Base-by-base conservation (phyloP, 2,888 invertebrate species). In the Meandrusa payeni region DNA sequence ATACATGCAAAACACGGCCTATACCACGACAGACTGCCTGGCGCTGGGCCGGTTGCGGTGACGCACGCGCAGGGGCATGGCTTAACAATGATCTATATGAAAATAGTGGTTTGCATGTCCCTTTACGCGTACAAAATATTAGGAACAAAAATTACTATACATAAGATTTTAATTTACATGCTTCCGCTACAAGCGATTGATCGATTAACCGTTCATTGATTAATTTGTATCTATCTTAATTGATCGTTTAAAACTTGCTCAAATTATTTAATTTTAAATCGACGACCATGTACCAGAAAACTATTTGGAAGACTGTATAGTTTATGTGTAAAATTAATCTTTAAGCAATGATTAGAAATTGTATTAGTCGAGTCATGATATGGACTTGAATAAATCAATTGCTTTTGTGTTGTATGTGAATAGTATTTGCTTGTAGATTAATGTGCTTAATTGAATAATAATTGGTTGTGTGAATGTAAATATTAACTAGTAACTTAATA, bases 401-500 rank as follows among this genome's bases (percentile, higher is more conserved):
- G 19, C 10, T 4, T 44, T 38, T 27, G 15, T 37, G 34, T 43
- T 38, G 19, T 38, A 19, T 37, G 42, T 37, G 42, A 11, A 31
- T 31, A 31, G 26, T 26, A 31, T 15, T 22, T 6, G 32, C 43
- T 32, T 44, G 38, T 44, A 44, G 43, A 31, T 42, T 42, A 17
- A 11, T 32, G 26, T 38, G 29, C 37, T 37, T 41, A 34, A 61
- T 69, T 57, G 50, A 31, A 57, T 57, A 58, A 63, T 72, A 71
- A 56, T 75, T 59, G 83, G 81, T 83, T 83, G 82, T 81, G 82
- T 80, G 68, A 61, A 52, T 81, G 80, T 82, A 82, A 69, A 81
- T 79, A 79, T 19, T n/a, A 13, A 22, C 5, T 28, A 29, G 36
- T 26, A 13, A 32, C 6, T 41, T 26, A 4, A n/a, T 20, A 27